A percentile compares a stretch with the other conserved stretches of the same genome.
phyloP scores from a whole-genome alignment of 2,888 invertebrate genomes.

The Drosophila sordidapex region DNA sequence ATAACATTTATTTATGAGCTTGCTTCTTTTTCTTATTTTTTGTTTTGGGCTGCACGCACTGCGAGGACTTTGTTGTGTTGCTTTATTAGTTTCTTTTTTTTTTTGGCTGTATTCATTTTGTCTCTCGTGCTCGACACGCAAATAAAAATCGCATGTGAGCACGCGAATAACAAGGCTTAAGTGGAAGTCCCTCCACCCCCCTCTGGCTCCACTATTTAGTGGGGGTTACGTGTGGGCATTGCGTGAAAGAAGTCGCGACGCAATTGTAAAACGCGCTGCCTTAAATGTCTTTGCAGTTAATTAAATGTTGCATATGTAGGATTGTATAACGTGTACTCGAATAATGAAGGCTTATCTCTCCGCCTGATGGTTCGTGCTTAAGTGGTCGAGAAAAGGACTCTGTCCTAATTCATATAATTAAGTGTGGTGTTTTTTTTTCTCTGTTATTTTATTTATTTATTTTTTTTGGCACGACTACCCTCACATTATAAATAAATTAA shows the following conservation, averaged over 20 bases:
- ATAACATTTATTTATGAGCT: slow-evolving; percentile 22
- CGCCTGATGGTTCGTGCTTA: slow-evolving; percentile 19
- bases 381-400: slow-evolving; percentile 41
- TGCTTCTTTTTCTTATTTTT: slow-evolving; percentile 15
- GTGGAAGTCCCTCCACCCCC: slow-evolving; percentile 31
- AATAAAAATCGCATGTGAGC: slow-evolving; percentile 81
- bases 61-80: slow-evolving; percentile 46
- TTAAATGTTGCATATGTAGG: slow-evolving; percentile 65
- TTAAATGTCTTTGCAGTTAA: slow-evolving; percentile 78
- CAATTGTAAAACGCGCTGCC: slow-evolving; percentile 73
- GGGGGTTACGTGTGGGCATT: slow-evolving; percentile 36
- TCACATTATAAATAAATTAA: slow-evolving; percentile 63
- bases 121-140: slow-evolving; percentile 72
- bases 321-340: slow-evolving; percentile 27
- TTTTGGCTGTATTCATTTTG: slow-evolving; percentile 60
- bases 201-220: neutral
- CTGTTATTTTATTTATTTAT: no score
- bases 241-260: slow-evolving; percentile 67
- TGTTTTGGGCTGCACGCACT: slow-evolving; percentile 56
- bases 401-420: slow-evolving; percentile 66
- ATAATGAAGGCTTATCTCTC: slow-evolving; percentile 51
- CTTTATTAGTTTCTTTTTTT: slow-evolving; percentile 21
- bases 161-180: slow-evolving; percentile 73
- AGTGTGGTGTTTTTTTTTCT: slow-evolving; percentile 20
- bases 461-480: slow-evolving; percentile 11